Conservation (phyloP, 1,140 invertebrate species). For the Diorhabda elongata region DNA sequence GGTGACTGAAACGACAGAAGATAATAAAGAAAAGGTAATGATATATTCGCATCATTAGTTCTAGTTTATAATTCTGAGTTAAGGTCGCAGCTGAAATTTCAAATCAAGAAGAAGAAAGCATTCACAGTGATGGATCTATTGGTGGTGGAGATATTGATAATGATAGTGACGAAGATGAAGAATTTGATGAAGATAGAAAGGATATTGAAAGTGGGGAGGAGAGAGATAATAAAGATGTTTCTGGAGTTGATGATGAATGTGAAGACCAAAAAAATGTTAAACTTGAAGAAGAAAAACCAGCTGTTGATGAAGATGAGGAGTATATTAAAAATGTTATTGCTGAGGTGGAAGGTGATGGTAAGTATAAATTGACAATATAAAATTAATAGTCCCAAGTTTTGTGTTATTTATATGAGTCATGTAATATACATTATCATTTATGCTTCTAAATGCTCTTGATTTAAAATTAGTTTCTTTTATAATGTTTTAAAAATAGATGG, state of each 20-base stretch:
- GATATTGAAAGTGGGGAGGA: slow-evolving; percentile 1
- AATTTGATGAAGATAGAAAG: slow-evolving; percentile 9
- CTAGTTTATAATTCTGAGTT: not conserved
- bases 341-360: slow-evolving; percentile 13
- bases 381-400: too few relatives aligned
- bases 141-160: slow-evolving; percentile 19
- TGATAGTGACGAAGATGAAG: slow-evolving; percentile 13
- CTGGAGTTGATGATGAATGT: slow-evolving; percentile 14
- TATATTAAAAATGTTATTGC: slow-evolving; percentile 7
- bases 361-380: not conserved
- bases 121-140: slow-evolving; percentile 7
- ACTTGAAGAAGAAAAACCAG: slow-evolving; percentile 12
- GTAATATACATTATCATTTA: too few relatives aligned
- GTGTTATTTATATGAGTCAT: too few relatives aligned
- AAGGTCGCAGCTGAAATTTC: slow-evolving; percentile 6
- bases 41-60: not conserved
- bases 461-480: too few relatives aligned
- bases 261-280: slow-evolving; percentile 29
- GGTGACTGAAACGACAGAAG: slow-evolving; percentile 37
- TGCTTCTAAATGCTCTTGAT: too few relatives aligned
- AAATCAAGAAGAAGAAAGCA: slow-evolving; percentile 5
- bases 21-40: slow-evolving; percentile 27
- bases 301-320: slow-evolving; percentile 16
- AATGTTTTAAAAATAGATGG: too few relatives aligned
- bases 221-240: slow-evolving; percentile 9